Base-by-base conservation (phyloP, 2,888 invertebrate species). In the Hyppa rectilinea region DNA sequence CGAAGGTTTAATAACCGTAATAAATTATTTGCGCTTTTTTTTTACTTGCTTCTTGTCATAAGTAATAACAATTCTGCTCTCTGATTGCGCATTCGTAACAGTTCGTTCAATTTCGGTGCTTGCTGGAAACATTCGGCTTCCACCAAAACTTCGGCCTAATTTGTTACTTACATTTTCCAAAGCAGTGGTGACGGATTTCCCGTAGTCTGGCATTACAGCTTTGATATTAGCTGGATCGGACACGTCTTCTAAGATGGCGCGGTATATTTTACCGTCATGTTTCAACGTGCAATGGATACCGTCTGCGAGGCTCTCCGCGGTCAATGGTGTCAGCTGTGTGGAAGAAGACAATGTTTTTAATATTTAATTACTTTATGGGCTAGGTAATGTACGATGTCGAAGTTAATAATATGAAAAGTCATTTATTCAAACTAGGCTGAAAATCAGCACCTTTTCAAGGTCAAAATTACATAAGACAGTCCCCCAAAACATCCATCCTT, bases 271-370 rank as follows among this genome's bases (percentile, higher is more conserved):
- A 43, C 82, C 92, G 0, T 92, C 92, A 82, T 93, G 92, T 23
- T 89, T 90, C 75, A 95, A 88, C 0, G 96, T 94, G 87, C 96
- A 96, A 81, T 96, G 94, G 23, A 92, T 87, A 60, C 94, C 96
- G 4, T 92, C 92, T 0, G 86, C 73, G 2, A 96, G 82, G 20
- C 87, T 90, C 2, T 95, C 95, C 0, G 90, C 85, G 0, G 87
- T 78, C 7, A 95, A 82, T 0, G 92, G 91, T 2, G 92, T 91
- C 43, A 96, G 82, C 95, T 95, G 86, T 7, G 29, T 80, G 82
- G 40, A 10, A 71, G n/a, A 76, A 59, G 29, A 59, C 12, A 59
- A 0, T 0, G 4, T 26, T 38, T 26, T 23, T 10, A 55, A 5
- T 53, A 34, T 53, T 53, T 14, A 34, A 10, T 36, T 36, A 36